Percentiles rank a stretch among this genome's conserved stretches.
phyloP scores from a whole-genome alignment of 2,888 invertebrate genomes.

The Aproaerema taeniolella region DNA sequence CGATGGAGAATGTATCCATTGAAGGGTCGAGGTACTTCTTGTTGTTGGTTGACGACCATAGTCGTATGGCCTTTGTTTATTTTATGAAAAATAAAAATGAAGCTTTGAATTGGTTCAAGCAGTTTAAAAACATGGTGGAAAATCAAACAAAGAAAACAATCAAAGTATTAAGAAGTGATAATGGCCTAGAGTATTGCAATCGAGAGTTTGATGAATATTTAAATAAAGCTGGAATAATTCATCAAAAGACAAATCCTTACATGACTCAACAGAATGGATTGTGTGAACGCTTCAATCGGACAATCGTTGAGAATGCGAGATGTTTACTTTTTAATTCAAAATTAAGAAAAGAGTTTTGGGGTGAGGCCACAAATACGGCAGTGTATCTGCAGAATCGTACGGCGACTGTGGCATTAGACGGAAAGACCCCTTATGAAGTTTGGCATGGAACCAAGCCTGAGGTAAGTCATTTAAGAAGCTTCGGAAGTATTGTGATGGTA shows the following conservation, averaged over 20 bases:
- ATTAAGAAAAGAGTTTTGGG: constrained; percentile 18
- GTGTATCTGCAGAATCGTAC: constrained; percentile 11
- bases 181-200: constrained; percentile 22
- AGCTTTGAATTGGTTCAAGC: constrained; percentile 17
- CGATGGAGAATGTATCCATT: constrained; percentile 14
- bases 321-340: constrained; percentile 21
- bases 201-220: constrained; percentile 18
- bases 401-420: not conserved
- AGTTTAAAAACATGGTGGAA: constrained; percentile 13
- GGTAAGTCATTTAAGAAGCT: not conserved
- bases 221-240: constrained; percentile 19
- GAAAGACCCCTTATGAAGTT: constrained; percentile 8
- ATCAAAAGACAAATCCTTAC: constrained; percentile 23
- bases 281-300: constrained; percentile 19
- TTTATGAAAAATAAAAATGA: constrained; percentile 28
- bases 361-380: constrained; percentile 20
- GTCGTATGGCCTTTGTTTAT: constrained; percentile 24
- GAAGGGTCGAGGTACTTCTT: constrained; percentile 10
- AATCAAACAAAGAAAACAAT: constrained; percentile 14
- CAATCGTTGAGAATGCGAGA: constrained; percentile 20
- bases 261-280: constrained; percentile 26
- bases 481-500: constrained; percentile 11
- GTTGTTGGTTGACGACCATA: constrained; percentile 9
- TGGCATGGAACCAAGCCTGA: constrained; percentile 8
- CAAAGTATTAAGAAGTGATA: constrained; percentile 14